Base-by-base conservation (phyloP, 2,113 vertebrate genomes). In the Rhinoptilus africanus region DNA sequence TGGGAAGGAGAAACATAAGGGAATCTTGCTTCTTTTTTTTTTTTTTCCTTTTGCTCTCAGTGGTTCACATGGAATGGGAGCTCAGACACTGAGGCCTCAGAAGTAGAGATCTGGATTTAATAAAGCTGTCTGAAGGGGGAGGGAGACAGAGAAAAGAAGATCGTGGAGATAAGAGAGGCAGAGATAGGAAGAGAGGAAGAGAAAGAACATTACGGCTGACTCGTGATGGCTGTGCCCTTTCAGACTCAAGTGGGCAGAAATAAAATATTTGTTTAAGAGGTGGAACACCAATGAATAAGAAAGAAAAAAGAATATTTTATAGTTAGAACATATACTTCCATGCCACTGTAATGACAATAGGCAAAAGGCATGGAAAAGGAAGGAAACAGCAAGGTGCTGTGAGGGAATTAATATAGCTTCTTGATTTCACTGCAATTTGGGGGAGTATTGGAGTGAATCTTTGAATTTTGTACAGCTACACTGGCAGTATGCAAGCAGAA, bases 21-120 rank as follows among this genome's bases (percentile, higher is more conserved):
- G 47, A 92, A 69, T 41, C 43, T 68, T 62, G 54, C 30, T n/a
- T n/a, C 6, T 23, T 50, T 48, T 19, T 75, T 14, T 39, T 39
- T 71, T 24, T 60, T 53, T 14, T 3, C 3, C 6, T 71, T 67
- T 88, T 41, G 2, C 22, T 83, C 54, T 85, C 50, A 0, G 34
- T 59, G 60, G 22, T 67, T 92, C 30, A 30, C 37, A 23, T 16
- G 51, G 92, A 95, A 76, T 7, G 34, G 85, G 32, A 35, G 22
- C 69, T 71, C 62, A 95, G 88, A 71, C 91, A 97, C 60, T 47
- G 89, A 75, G 35, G 63, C 66, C 82, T 97, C 63, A 90, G 78
- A 96, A 80, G 74, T 11, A 79, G n/a, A 81, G 80, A 12, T 56
- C 68, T 92, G 88, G 86, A 97, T 94, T 95, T 96, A 96, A 97